Evolutionary conservation across 2,797 vertebrate species (phyloP), one percentile per base, ranked within the genome.

Genomic region (Philypnodon macrostomus): DNA sequence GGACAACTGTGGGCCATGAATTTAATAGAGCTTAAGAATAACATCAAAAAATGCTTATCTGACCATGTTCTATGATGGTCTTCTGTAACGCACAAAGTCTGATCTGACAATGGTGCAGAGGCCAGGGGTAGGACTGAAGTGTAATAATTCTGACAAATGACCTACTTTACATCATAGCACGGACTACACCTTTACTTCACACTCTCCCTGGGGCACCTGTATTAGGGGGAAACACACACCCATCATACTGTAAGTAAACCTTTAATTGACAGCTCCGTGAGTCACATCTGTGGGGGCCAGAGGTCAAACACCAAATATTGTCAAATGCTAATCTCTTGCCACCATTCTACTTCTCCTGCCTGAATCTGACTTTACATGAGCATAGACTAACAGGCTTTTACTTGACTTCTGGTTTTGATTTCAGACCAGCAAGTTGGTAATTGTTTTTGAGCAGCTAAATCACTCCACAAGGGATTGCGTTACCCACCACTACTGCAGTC

Each of bases 391-490:
- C 38, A 26, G 33, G 58, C 49, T 53, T 35, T 61, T 33, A 53
- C 79, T 65, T 75, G 56, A 46, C 47, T 73, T 47, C 60, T 24
- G 49, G 44, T 27, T 39, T 46, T 64, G 60, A 60, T 65, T 67
- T 71, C 15, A 10, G 38, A 54, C 44, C 55, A 54, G 58, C 50
- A 44, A 38, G 61, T 46, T 11, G 52, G 61, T 77, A 84, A 84
- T 70, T 70, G 71, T 75, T 76, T 74, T 74, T 71, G n/a, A 84
- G 75, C 80, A 80, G 76, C 64, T 67, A 80, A 79, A 81, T 72
- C 68, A 73, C 63, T 59, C 47, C 56, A 31, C 47, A 63, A 73
- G 63, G 67, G 64, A 86, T 86, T 66, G 62, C 77, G 87, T 87
- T 87, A 87, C 85, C 48, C 81, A 78, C 84, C 80, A 76, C 79